phyloP scores from a whole-genome alignment of 2,113 vertebrate species.

The Pachyramphus minor region DNA sequence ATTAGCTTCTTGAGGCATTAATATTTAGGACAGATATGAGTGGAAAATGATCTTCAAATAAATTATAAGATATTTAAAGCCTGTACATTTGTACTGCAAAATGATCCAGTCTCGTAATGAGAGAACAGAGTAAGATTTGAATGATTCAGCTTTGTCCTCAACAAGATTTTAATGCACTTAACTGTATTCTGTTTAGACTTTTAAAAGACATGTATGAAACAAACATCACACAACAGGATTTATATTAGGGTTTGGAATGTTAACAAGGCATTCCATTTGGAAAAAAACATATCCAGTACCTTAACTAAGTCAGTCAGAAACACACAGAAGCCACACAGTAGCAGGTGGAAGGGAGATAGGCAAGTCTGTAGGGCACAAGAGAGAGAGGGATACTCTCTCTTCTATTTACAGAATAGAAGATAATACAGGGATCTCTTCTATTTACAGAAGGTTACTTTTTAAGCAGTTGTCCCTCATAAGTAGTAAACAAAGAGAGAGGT shows the following conservation, averaged over 20 bases:
- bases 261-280: neutral
- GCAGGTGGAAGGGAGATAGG: neutral
- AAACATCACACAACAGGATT: neutral
- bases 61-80: slow-evolving; percentile 57
- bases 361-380: neutral
- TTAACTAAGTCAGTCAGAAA: neutral
- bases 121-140: neutral
- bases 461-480: neutral
- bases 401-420: neutral
- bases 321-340: neutral
- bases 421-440: neutral
- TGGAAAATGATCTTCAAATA: slow-evolving; percentile 47
- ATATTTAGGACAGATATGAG: slow-evolving; percentile 35
- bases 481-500: neutral
- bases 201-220: neutral
- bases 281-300: neutral
- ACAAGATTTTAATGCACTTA: neutral
- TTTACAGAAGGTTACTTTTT: neutral
- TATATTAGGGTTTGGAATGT: neutral
- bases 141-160: neutral
- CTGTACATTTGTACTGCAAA: neutral
- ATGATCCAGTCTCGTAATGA: neutral
- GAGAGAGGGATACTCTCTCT: neutral
- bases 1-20: slow-evolving; percentile 44
- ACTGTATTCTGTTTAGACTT: neutral